Conservation (phyloP, 2,797 vertebrate species). For the Cuniculus paca region DNA sequence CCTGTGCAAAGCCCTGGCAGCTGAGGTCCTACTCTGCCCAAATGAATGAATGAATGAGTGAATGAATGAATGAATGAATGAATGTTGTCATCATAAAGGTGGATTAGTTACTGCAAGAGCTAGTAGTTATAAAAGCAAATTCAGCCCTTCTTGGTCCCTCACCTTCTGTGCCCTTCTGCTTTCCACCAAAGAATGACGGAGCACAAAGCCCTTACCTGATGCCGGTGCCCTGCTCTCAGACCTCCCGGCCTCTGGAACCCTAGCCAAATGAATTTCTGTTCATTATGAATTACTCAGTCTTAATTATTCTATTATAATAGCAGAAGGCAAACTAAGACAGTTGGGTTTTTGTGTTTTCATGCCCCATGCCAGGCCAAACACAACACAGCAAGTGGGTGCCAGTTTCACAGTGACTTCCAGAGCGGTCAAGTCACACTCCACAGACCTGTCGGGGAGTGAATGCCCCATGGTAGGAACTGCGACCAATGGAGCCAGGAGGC, state of each 20-base stretch:
- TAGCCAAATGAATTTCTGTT: background rate
- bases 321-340: background rate
- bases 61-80: background rate
- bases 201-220: background rate
- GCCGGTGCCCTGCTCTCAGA: background rate
- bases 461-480: rapidly evolving
- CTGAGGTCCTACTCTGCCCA: background rate
- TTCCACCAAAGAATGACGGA: background rate
- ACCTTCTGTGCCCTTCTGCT: background rate
- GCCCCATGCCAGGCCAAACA: background rate
- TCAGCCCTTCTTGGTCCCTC: background rate
- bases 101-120: background rate
- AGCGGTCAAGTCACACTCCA: background rate
- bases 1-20: background rate
- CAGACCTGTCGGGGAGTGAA: background rate
- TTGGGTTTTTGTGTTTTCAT: background rate
- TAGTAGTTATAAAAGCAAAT: background rate
- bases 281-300: background rate
- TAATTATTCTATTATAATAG: background rate
- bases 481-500: background rate
- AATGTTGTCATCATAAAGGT: background rate
- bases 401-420: background rate
- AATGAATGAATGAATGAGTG: background rate
- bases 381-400: rapidly evolving
- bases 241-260: background rate